Conservation (phyloP, 2,797 vertebrate genomes). For the Chaetodon trifasciatus region DNA sequence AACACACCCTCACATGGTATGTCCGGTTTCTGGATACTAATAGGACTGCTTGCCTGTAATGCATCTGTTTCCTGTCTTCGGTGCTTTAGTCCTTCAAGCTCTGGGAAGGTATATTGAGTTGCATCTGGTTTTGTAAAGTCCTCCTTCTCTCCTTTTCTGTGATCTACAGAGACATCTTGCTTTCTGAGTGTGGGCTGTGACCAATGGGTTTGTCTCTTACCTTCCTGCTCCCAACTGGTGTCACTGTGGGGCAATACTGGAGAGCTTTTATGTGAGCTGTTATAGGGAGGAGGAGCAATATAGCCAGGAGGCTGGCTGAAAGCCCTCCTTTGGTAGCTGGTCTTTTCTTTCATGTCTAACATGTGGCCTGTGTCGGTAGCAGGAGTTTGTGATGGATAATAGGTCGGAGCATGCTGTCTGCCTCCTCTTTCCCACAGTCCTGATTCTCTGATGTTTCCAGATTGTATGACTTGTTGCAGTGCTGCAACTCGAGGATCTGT, state of each 20-base stretch:
- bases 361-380: constrained; percentile 35
- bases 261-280: constrained; percentile 63
- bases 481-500: constrained; percentile 49
- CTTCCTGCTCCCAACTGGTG: constrained; percentile 50
- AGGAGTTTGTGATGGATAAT: constrained; percentile 48
- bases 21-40: constrained; percentile 25
- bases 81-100: constrained; percentile 31
- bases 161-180: constrained; percentile 41
- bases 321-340: constrained; percentile 60
- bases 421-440: constrained; percentile 63
- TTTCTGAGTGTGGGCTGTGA: constrained; percentile 46
- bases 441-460: constrained; percentile 61
- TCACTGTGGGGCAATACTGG: constrained; percentile 43
- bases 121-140: constrained; percentile 34
- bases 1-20: constrained; percentile 13
- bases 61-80: constrained; percentile 29
- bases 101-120: constrained; percentile 34
- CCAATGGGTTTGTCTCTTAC: constrained; percentile 56
- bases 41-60: constrained; percentile 28
- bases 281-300: constrained; percentile 84
- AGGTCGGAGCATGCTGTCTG: constrained; percentile 46
- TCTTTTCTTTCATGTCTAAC: constrained; percentile 63
- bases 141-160: constrained; percentile 34
- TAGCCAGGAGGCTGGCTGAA: constrained; percentile 84
- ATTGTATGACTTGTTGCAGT: constrained; percentile 59